These are phyloP conservation scores for Drosophila formosana DNA, from an alignment of 2,888 invertebrate species.

Conservation along the genomic window DNA sequence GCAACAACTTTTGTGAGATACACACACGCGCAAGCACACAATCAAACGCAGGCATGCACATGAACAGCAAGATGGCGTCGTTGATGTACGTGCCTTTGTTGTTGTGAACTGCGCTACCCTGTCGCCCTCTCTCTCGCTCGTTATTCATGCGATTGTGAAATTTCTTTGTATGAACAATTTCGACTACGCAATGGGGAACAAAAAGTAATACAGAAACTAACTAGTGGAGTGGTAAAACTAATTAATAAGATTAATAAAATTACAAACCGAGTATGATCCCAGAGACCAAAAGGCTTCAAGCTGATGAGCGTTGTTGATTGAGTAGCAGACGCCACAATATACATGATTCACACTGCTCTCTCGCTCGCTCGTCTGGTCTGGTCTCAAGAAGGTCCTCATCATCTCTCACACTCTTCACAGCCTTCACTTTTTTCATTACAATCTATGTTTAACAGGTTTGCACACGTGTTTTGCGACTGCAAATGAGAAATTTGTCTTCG, in stretches of 20 bases:
- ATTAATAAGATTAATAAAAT: conserved; percentile 53
- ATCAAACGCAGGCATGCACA: conserved; percentile 2
- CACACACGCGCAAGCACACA: conserved; percentile 26
- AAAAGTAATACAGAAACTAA: conserved; percentile 23
- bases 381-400: conserved; percentile 63
- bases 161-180: conserved; percentile 35
- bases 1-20: conserved; percentile 24
- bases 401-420: conserved; percentile 72
- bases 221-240: conserved; percentile 34
- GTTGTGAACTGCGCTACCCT: conserved; percentile 16
- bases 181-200: conserved; percentile 18
- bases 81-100: conserved; percentile 32
- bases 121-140: not conserved
- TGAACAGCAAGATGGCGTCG: conserved; percentile 57
- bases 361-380: conserved; percentile 8
- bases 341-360: conserved; percentile 64
- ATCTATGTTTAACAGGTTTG: conserved; percentile 67
- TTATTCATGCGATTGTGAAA: conserved; percentile 34
- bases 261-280: conserved; percentile 79
- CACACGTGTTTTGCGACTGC: conserved; percentile 81
- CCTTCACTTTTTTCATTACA: conserved; percentile 74
- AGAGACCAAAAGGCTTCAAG: conserved; percentile 65
- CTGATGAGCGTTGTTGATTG: conserved; percentile 53
- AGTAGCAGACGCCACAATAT: conserved; percentile 50
- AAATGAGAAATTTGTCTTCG: conserved; percentile 85